Base-by-base conservation (phyloP, 2,113 vertebrate genomes). In the Chloebia gouldiae region DNA sequence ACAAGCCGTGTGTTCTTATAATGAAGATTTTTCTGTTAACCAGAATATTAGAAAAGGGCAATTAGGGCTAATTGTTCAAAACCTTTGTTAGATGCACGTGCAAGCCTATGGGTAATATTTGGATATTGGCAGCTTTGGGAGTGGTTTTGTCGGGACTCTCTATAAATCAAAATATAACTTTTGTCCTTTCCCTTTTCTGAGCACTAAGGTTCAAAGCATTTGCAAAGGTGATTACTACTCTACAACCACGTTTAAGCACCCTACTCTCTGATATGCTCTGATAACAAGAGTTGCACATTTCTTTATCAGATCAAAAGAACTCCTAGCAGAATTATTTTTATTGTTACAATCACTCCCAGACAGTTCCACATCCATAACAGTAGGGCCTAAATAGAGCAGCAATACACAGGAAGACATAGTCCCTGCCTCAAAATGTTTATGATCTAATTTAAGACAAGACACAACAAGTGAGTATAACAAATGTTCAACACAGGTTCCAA, bases 401-500 rank as follows among this genome's bases (percentile, higher is more conserved):
- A 71, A 68, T 13, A 33, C 73, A 63, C 44, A 90, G 63, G 49
- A 95, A 95, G 93, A 91, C 79, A 59, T 51, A 64, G 76, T 77
- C 92, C 50, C 65, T 91, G 87, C 79, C 65, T 92, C 86, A 64
- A 90, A 94, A 94, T 94, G 95, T 95, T 97, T 96, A 93, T 94
- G 96, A 95, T 96, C 94, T 94, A 79, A 96, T 95, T 93, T 93
- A 92, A 96, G 95, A 96, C 96, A 97, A 96, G 95, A 94, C 90
- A 88, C 93, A 96, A 96, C 93, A 96, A 96, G 96, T 92, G 92
- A 96, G 84, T 69, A 24, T 89, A 96, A 95, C 96, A 95, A 96
- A 96, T 90, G 93, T 93, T 96, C 92, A 49, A 95, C 93, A 96
- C 93, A 88, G 92, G 82, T 95, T 95, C 56, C 13, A 94, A 97